Conservation (phyloP, 2,797 vertebrate species). For the Hippopotamyrus pictus region DNA sequence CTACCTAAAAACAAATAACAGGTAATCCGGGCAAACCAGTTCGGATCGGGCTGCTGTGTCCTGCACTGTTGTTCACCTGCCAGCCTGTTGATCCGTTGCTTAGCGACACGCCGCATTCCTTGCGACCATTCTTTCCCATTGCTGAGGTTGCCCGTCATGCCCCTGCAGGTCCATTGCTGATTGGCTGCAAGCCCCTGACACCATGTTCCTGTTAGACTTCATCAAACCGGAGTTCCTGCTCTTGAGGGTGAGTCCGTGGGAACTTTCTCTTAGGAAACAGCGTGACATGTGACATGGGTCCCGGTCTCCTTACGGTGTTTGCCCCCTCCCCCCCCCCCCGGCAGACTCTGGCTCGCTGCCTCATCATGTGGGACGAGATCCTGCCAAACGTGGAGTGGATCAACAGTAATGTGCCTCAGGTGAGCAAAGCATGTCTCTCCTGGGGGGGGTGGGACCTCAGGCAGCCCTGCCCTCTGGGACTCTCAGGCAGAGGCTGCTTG, state of each 20-base stretch:
- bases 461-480: neutral
- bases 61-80: constrained; percentile 5
- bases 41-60: neutral
- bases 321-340: constrained; percentile 16
- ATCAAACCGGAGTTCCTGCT: constrained; percentile 97
- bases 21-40: constrained; percentile 53
- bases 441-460: neutral
- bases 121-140: constrained; percentile 11
- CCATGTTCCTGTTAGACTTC: constrained; percentile 96
- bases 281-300: neutral
- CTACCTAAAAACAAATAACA: constrained; percentile 97
- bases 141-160: neutral
- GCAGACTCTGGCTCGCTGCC: constrained; percentile 88
- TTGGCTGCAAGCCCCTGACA: constrained; percentile 94
- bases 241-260: constrained; percentile 71
- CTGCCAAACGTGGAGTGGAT: constrained; percentile 90
- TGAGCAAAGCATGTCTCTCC: constrained; percentile 50
- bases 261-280: neutral
- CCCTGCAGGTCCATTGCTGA: constrained; percentile 52
- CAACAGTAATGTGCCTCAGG: constrained; percentile 91
- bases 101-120: constrained; percentile 34
- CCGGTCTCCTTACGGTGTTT: neutral
- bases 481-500: neutral
- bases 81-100: neutral
- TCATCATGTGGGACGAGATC: constrained; percentile 98